These are phyloP conservation scores for Rhadina sibilatrix DNA, from an alignment of 2,113 vertebrate genomes.

Conservation along the genomic window DNA sequence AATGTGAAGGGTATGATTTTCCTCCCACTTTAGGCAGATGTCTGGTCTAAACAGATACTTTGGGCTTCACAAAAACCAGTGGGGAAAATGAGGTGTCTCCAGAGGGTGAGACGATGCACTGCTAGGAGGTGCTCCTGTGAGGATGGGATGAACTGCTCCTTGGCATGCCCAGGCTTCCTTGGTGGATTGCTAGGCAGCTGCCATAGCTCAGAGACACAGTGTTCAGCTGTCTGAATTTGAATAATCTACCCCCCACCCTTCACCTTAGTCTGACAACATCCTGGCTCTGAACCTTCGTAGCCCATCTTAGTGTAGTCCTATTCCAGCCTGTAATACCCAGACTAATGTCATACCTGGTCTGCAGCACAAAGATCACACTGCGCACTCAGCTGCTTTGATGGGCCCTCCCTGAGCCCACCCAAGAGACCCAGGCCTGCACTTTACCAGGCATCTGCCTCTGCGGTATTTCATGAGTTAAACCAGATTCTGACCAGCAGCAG, in stretches of 20 bases:
- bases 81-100: background rate
- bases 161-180: background rate
- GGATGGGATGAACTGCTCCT: background rate
- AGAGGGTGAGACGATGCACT: background rate
- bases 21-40: background rate
- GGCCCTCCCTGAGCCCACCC: background rate
- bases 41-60: background rate
- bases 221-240: background rate
- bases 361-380: background rate
- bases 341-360: rapidly evolving
- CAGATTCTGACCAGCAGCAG: conserved; percentile 24
- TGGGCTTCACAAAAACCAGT: background rate
- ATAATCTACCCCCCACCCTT: background rate
- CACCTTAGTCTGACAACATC: background rate
- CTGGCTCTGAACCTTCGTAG: background rate
- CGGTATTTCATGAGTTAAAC: background rate
- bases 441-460: background rate
- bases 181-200: background rate
- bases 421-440: background rate
- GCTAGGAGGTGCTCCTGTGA: rapidly evolving
- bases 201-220: background rate
- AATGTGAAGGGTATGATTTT: background rate
- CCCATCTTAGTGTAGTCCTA: background rate
- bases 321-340: background rate
- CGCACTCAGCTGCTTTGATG: background rate